phyloP scores from a whole-genome alignment of 2,888 invertebrate species.

The Mylabris sibirica region DNA sequence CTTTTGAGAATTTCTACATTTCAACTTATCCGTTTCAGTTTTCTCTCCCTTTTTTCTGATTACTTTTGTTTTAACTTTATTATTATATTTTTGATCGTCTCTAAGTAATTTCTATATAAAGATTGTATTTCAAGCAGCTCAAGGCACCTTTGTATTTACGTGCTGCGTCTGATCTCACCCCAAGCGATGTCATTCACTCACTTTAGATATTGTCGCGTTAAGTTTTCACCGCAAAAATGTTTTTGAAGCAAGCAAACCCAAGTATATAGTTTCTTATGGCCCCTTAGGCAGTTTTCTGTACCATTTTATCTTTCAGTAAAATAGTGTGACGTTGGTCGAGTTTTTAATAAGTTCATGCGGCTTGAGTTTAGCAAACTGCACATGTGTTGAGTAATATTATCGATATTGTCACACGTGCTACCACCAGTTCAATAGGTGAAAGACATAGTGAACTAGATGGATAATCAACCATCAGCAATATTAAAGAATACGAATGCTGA shows the following conservation, averaged over 20 bases:
- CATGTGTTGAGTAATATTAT: constrained; percentile 8
- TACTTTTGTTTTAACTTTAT: constrained; percentile 47
- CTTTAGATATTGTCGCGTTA: constrained; percentile 53
- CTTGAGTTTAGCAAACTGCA: constrained; percentile 19
- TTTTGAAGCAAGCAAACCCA: constrained; percentile 51
- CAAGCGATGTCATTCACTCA: constrained; percentile 48
- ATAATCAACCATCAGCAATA: constrained; percentile 30
- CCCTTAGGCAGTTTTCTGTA: constrained; percentile 45
- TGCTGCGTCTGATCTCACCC: constrained; percentile 41
- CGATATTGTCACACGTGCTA: constrained; percentile 26
- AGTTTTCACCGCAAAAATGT: constrained; percentile 54
- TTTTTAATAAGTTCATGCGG: constrained; percentile 32
- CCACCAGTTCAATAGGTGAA: constrained; percentile 26
- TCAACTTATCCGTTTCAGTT: background rate
- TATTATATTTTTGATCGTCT: constrained; percentile 53
- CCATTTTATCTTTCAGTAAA: constrained; percentile 48
- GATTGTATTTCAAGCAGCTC: constrained; percentile 53
- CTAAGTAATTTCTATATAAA: constrained; percentile 49
- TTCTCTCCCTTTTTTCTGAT: constrained; percentile 30
- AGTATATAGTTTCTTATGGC: constrained; percentile 49
- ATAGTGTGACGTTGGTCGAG: constrained; percentile 23
- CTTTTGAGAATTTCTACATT: constrained; percentile 23
- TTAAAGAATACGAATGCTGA: constrained; percentile 57
- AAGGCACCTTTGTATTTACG: constrained; percentile 49
- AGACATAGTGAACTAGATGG: constrained; percentile 26